phyloP scores from a whole-genome alignment of 2,113 vertebrate genomes.

The Turdus rufiventris region DNA sequence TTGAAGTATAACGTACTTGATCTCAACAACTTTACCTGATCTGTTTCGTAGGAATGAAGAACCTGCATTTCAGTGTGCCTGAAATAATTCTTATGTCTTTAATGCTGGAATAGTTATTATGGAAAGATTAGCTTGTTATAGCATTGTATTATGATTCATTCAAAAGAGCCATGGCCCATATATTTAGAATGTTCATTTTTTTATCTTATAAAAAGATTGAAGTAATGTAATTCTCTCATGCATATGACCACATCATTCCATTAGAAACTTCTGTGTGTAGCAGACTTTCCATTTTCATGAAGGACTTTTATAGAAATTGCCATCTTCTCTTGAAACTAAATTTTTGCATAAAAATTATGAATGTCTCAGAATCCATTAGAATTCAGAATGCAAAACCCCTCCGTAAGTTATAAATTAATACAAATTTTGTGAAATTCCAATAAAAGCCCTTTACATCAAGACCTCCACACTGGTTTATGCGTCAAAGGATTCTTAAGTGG shows the following conservation, averaged over 20 bases:
- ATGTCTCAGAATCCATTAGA: constrained; percentile 38
- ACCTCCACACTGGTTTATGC: background rate
- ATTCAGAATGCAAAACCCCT: constrained; percentile 43
- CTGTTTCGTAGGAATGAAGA: background rate
- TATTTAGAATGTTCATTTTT: constrained; percentile 38
- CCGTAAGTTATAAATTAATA: constrained; percentile 12
- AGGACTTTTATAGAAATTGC: constrained; percentile 52
- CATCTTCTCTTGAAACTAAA: constrained; percentile 56
- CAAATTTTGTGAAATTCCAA: constrained; percentile 30
- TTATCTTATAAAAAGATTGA: constrained; percentile 1
- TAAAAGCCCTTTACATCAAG: constrained; percentile 6
- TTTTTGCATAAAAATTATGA: constrained; percentile 64
- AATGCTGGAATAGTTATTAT: background rate
- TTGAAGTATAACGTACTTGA: background rate
- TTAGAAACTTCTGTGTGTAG: constrained; percentile 39
- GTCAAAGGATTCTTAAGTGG: background rate
- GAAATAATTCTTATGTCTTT: background rate
- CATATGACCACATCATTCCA: constrained; percentile 54
- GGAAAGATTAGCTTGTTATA: background rate
- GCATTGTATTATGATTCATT: background rate
- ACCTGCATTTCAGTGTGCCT: background rate
- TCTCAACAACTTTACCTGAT: background rate
- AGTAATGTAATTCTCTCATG: constrained; percentile 26
- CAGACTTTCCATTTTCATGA: constrained; percentile 65
- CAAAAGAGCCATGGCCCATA: background rate